Evolutionary conservation across 1,140 invertebrate genomes (phyloP).

Genomic region (Atta cephalotes): DNA sequence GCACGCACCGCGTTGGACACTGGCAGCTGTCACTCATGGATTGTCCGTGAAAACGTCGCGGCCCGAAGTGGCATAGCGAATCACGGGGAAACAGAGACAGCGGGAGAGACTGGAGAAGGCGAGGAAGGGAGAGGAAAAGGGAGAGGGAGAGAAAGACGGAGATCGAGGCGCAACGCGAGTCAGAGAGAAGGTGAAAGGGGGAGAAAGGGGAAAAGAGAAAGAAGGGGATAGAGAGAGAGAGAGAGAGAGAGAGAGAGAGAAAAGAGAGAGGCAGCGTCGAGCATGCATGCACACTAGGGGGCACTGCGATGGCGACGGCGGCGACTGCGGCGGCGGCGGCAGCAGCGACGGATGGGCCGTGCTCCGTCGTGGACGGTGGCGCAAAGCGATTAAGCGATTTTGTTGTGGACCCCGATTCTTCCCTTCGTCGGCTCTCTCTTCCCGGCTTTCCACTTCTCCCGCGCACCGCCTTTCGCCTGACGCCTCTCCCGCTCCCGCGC

Average conservation of each 20-base stretch:
- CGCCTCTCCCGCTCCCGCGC: slow-evolving; percentile 74
- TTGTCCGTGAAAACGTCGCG: slow-evolving; percentile 78
- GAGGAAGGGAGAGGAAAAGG: slow-evolving; percentile 31
- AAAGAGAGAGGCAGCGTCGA: slow-evolving; percentile 57
- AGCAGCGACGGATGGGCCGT: slow-evolving; percentile 65
- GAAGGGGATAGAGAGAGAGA: slow-evolving; percentile 25
- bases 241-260: neutral
- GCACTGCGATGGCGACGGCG: slow-evolving; percentile 75
- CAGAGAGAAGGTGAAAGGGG: neutral
- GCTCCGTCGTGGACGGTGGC: slow-evolving; percentile 84
- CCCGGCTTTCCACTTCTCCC: slow-evolving; percentile 85
- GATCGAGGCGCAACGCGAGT: slow-evolving; percentile 18
- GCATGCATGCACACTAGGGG: slow-evolving; percentile 73
- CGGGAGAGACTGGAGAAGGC: slow-evolving; percentile 43
- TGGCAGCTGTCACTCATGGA: slow-evolving; percentile 80
- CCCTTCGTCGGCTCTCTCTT: slow-evolving; percentile 81
- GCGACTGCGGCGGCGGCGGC: neutral
- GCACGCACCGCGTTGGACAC: slow-evolving; percentile 71
- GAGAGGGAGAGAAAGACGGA: slow-evolving; percentile 30
- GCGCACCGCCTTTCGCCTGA: slow-evolving; percentile 81
- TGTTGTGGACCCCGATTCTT: slow-evolving; percentile 87
- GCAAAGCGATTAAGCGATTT: slow-evolving; percentile 87
- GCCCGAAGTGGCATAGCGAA: slow-evolving; percentile 72
- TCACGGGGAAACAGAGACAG: slow-evolving; percentile 68
- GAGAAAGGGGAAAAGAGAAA: slow-evolving; percentile 13